Evolutionary conservation across 2,888 invertebrate genomes (phyloP).

Genomic region (Campoplex capitator): DNA sequence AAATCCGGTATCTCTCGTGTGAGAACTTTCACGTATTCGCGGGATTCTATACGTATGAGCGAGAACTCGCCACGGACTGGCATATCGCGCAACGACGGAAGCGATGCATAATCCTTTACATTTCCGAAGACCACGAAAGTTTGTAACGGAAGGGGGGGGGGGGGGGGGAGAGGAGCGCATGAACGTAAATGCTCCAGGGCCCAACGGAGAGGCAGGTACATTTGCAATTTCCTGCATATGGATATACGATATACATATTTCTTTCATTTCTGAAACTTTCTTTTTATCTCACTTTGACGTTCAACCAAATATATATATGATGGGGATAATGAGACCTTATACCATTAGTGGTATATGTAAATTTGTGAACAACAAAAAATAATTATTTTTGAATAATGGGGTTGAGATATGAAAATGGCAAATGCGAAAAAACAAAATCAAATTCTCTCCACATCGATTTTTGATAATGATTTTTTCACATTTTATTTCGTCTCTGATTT

Average conservation of each 20-base stretch:
- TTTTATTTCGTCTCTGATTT: not conserved
- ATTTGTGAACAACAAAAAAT: not conserved
- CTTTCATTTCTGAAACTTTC: constrained; percentile 20
- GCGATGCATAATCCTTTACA: constrained; percentile 69
- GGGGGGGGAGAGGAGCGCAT: not conserved
- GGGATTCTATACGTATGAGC: constrained; percentile 24
- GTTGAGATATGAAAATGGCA: not conserved
- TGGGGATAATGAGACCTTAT: not conserved
- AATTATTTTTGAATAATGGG: not conserved
- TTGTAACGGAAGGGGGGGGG: constrained; percentile 9
- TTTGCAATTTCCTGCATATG: constrained; percentile 37
- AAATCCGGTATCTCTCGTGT: constrained; percentile 53
- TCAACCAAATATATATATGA: constrained; percentile 2
- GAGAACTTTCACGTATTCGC: constrained; percentile 52
- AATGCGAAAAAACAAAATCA: not conserved
- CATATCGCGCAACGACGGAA: constrained; percentile 30
- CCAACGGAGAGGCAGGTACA: constrained; percentile 52
- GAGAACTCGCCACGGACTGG: constrained; percentile 35
- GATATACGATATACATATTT: constrained; percentile 6
- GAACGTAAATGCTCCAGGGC: constrained; percentile 55
- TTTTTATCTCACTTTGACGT: constrained; percentile 28
- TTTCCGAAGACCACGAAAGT: constrained; percentile 69
- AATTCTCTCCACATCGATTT: not conserved
- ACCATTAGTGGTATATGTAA: not conserved
- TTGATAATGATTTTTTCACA: not conserved